Conservation (phyloP, 2,888 invertebrate species). For the Callosobruchus maculatus region DNA sequence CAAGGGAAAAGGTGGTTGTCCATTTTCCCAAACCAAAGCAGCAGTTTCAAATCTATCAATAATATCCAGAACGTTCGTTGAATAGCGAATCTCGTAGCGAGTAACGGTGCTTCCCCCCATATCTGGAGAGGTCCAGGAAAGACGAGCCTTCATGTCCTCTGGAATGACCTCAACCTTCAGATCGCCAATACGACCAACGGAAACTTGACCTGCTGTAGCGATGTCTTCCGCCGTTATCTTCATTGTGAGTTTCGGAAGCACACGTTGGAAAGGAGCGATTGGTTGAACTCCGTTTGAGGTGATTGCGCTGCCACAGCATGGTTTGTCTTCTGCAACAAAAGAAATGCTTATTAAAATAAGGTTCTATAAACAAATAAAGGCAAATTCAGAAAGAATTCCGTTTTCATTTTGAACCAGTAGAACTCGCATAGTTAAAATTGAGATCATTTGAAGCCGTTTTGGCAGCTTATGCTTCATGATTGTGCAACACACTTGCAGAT, state of each 20-base stretch:
- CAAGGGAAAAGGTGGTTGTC: conserved; percentile 50
- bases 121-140: conserved; percentile 61
- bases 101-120: conserved; percentile 53
- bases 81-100: conserved; percentile 54
- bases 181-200: conserved; percentile 56
- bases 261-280: conserved; percentile 53
- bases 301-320: conserved; percentile 56
- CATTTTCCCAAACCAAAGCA: conserved; percentile 48
- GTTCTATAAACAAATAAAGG: background rate
- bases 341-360: background rate
- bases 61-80: conserved; percentile 47
- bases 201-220: conserved; percentile 34
- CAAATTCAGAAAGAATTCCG: background rate
- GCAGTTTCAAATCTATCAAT: conserved; percentile 51
- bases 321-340: conserved; percentile 40
- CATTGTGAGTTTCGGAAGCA: conserved; percentile 51
- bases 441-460: too few relatives aligned
- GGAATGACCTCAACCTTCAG: conserved; percentile 50
- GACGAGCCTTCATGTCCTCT: conserved; percentile 50
- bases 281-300: conserved; percentile 50
- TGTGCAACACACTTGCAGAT: background rate
- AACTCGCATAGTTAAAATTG: too few relatives aligned
- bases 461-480: background rate
- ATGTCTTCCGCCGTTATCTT: conserved; percentile 47
- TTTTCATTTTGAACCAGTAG: background rate